Evolutionary conservation across 2,113 vertebrate species (phyloP), one percentile per base, ranked within the genome.

Genomic region (Oreotrochilus melanogaster): DNA sequence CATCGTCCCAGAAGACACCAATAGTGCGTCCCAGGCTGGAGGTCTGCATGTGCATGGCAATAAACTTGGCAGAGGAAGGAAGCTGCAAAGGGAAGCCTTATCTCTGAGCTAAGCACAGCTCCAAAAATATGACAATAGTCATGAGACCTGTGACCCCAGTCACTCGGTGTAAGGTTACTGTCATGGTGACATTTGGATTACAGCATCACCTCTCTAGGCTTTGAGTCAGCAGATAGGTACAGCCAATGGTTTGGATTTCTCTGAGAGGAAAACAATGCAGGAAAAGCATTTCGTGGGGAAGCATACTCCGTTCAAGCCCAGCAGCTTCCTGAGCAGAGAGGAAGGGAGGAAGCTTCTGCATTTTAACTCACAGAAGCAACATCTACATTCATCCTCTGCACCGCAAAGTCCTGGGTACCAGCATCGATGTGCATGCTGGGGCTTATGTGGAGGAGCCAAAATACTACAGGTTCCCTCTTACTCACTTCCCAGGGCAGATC

Each of bases 161-260:
- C 78, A 85, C 28, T 50, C 31, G 3, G 58, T 82, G 57, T 73
- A 51, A 88, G 84, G 79, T 97, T 92, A 91, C 91, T 58, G 74
- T 90, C 31, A 4, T 6, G 24, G 64, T 98, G 97, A 97, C 95
- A 96, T 98, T 97, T 97, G 92, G 92, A 18, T 88, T 27, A 70
- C 72, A 86, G 76, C 74, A 37, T 87, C 80, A 71, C 90, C 86
- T 88, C n/a, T 88, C 93, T 90, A 9, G 3, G 88, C 64, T 54
- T 21, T 88, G 70, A 95, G 86, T 81, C 93, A 88, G 93, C 95
- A 95, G 28, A 25, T 18, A 62, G 35, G 33, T 13, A 39, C 85
- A 80, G 89, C 84, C 73, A 42, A 37, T 18, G 47, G 60, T 62
- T 97, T 92, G 71, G 31, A 27, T 96, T 97, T 94, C 87, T 82